phyloP scores from a whole-genome alignment of 2,797 vertebrate genomes.

The Rhinatrema bivittatum region DNA sequence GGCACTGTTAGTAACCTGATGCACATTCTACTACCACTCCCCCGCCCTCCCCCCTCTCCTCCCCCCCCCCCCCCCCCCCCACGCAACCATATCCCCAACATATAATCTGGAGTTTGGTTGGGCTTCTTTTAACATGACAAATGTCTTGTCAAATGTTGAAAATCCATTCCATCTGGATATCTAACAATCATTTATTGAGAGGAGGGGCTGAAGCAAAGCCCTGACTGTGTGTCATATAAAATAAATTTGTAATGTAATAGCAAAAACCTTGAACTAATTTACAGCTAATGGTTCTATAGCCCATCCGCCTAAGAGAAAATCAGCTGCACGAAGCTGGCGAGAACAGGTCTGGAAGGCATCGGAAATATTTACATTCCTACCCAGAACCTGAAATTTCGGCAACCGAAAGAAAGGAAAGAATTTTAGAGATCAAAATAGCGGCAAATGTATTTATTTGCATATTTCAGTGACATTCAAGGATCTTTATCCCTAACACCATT shows the following conservation, averaged over 20 bases:
- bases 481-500: too few relatives aligned
- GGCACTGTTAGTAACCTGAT: slow-evolving; percentile 4
- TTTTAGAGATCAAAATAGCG: too few relatives aligned
- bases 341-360: neutral
- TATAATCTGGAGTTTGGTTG: neutral
- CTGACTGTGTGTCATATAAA: neutral
- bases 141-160: slow-evolving; percentile 1
- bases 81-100: neutral
- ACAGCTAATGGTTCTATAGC: slow-evolving; percentile 7
- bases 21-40: neutral
- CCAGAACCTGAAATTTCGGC: too few relatives aligned
- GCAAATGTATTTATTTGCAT: too few relatives aligned
- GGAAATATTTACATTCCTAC: too few relatives aligned
- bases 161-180: slow-evolving; percentile 7
- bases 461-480: too few relatives aligned
- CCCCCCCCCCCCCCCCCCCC: neutral
- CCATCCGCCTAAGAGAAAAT: neutral
- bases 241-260: neutral
- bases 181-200: neutral
- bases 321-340: neutral
- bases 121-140: slow-evolving; percentile 9
- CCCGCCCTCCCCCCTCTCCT: fast-evolving
- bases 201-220: neutral
- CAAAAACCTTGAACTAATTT: slow-evolving; percentile 19
- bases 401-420: too few relatives aligned